phyloP scores from a whole-genome alignment of 2,888 invertebrate species.

The Nebria brevicollis region DNA sequence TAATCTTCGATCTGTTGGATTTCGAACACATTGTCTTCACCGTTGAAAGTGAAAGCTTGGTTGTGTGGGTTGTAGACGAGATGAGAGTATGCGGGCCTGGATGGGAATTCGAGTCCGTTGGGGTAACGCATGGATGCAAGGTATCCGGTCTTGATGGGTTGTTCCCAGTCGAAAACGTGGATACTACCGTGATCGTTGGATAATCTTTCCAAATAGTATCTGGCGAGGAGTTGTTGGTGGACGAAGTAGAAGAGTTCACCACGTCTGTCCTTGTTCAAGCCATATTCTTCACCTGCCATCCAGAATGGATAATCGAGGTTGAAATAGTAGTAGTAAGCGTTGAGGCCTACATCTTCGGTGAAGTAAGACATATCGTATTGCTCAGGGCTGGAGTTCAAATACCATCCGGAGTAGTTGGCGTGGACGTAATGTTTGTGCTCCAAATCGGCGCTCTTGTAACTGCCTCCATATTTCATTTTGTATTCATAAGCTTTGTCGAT shows the following conservation, averaged over 20 bases:
- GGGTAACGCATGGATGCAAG: constrained; percentile 71
- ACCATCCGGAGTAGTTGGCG: constrained; percentile 71
- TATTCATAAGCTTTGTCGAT: constrained; percentile 74
- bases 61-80: constrained; percentile 58
- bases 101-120: constrained; percentile 74
- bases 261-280: constrained; percentile 68
- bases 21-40: constrained; percentile 65
- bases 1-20: constrained; percentile 61
- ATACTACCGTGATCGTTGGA: constrained; percentile 77
- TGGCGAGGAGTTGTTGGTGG: constrained; percentile 75
- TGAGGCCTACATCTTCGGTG: constrained; percentile 77
- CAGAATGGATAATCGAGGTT: constrained; percentile 73
- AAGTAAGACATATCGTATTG: constrained; percentile 71
- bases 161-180: constrained; percentile 66
- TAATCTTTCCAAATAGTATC: constrained; percentile 80
- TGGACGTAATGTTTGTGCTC: constrained; percentile 67
- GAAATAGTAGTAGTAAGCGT: constrained; percentile 72
- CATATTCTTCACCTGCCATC: constrained; percentile 68
- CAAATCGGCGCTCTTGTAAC: constrained; percentile 47
- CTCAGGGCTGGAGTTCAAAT: constrained; percentile 68
- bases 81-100: constrained; percentile 69
- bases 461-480: constrained; percentile 66
- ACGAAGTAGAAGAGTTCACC: constrained; percentile 74
- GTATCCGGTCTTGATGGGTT: constrained; percentile 69
- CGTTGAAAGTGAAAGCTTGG: constrained; percentile 54